Evolutionary conservation across 2,113 vertebrate species (phyloP).

Genomic region (Aegotheles bennettii): DNA sequence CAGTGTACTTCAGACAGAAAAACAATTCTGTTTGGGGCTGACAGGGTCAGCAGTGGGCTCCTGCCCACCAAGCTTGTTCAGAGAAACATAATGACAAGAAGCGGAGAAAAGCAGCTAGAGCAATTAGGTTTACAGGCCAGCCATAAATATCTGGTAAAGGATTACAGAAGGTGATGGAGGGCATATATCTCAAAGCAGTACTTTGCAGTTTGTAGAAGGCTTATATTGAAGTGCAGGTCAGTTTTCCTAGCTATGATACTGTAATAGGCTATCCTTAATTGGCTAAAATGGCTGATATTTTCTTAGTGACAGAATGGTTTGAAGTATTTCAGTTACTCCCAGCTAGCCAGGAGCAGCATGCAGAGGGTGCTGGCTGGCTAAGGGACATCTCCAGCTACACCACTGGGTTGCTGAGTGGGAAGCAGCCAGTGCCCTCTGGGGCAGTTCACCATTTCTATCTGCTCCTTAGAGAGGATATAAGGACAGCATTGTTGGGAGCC

Average conservation of each 20-base stretch:
- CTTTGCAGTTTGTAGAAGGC: background rate
- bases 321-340: background rate
- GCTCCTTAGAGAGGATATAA: background rate
- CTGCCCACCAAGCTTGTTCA: background rate
- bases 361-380: background rate
- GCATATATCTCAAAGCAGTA: background rate
- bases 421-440: background rate
- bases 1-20: background rate
- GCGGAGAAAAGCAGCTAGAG: background rate
- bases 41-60: background rate
- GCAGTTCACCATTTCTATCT: rapidly evolving
- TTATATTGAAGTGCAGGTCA: background rate
- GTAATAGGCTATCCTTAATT: background rate
- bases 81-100: background rate
- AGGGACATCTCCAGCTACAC: background rate
- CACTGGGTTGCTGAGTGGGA: background rate
- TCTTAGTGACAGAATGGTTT: background rate
- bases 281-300: background rate
- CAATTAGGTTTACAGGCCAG: background rate
- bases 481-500: background rate
- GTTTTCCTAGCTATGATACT: background rate
- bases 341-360: background rate
- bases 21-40: background rate
- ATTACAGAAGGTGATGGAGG: background rate
- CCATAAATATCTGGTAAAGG: background rate